These are phyloP conservation scores for Diacarnus erythraeanus DNA, from an alignment of 37 sponge, comb jelly and placozoan genomes.

Conservation along the genomic window DNA sequence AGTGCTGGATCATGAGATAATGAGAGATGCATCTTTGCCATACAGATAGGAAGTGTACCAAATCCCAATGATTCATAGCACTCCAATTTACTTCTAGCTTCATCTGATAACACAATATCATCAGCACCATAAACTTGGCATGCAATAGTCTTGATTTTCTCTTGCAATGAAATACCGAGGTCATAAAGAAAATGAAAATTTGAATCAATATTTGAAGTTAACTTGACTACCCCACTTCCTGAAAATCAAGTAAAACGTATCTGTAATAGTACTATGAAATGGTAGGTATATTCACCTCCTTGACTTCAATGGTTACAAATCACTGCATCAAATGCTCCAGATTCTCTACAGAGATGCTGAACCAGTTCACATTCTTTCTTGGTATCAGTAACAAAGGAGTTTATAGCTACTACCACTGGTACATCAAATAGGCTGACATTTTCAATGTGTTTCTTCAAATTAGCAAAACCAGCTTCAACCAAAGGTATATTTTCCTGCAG, in stretches of 20 bases:
- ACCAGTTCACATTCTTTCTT: constrained; percentile 81
- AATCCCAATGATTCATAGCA: constrained; percentile 83
- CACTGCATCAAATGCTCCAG: constrained; percentile 89
- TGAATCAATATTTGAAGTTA: constrained; percentile 57
- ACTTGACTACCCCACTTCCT: constrained; percentile 93
- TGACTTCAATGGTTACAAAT: constrained; percentile 90
- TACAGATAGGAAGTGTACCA: constrained; percentile 89
- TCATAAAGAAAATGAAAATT: constrained; percentile 90
- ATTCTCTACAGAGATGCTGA: constrained; percentile 55
- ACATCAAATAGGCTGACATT: constrained; percentile 88
- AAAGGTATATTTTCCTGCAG: constrained; percentile 61
- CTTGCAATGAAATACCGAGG: constrained; percentile 63
- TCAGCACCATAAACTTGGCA: constrained; percentile 93
- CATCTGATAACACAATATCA: constrained; percentile 71
- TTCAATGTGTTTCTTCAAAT: constrained; percentile 93
- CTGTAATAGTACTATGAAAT: too few species aligned
- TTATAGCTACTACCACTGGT: constrained; percentile 94
- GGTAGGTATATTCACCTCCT: too few species aligned
- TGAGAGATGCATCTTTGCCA: constrained; percentile 99
- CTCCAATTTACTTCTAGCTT: constrained; percentile 71
- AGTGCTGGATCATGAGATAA: constrained; percentile 88
- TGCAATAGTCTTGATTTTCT: constrained; percentile 92
- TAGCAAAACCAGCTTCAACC: constrained; percentile 70
- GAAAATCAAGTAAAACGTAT: neutral
- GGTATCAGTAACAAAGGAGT: constrained; percentile 83